These are phyloP conservation scores for Notothenia coriiceps DNA, from an alignment of 2,113 vertebrate genomes.

Conservation along the genomic window DNA sequence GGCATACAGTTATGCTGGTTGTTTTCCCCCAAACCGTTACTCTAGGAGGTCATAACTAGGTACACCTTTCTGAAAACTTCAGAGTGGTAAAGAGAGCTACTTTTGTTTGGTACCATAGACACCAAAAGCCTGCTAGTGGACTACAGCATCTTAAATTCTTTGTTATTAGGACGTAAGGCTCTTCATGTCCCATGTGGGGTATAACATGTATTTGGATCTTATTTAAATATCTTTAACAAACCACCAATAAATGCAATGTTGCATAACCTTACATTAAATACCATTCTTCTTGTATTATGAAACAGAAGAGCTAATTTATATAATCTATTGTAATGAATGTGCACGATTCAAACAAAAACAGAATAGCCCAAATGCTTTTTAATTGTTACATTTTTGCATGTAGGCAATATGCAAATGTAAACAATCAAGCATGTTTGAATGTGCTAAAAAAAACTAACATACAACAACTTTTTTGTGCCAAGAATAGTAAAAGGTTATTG, in stretches of 20 bases:
- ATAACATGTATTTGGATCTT: neutral
- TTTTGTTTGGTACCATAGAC: no score
- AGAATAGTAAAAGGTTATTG: neutral
- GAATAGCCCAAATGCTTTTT: slow-evolving; percentile 6
- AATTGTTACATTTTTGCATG: slow-evolving; percentile 3
- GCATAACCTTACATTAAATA: neutral
- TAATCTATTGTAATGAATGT: neutral
- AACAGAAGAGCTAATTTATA: neutral
- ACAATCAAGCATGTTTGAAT: slow-evolving; percentile 20
- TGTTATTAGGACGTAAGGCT: neutral
- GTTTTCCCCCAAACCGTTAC: neutral
- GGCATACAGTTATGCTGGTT: neutral
- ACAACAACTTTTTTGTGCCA: neutral
- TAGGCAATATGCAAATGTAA: slow-evolving; percentile 13
- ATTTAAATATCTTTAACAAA: neutral
- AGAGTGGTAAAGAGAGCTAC: no score
- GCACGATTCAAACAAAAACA: neutral
- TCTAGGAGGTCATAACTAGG: neutral
- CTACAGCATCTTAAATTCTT: neutral
- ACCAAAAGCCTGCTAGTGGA: neutral
- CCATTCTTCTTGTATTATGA: neutral
- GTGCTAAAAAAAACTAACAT: slow-evolving; percentile 13
- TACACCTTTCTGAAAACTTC: neutral
- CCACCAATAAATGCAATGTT: neutral
- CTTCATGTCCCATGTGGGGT: neutral